phyloP scores from a whole-genome alignment of 64 coral and sea anemone genomes.

The Anthopleura sola region DNA sequence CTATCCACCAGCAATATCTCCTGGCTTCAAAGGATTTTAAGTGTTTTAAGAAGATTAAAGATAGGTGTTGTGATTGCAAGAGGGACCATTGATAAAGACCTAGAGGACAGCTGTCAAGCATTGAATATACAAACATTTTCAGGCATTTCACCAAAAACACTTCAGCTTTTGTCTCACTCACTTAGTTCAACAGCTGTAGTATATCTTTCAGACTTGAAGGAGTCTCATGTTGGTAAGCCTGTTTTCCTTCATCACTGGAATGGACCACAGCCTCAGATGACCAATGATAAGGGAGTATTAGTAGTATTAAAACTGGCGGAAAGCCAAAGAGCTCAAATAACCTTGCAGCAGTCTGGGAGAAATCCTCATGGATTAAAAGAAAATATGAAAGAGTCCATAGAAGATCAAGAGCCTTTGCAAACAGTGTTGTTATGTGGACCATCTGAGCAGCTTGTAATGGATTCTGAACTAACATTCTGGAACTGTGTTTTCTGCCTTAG shows the following conservation, averaged over 20 bases:
- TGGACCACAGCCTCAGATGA: background rate
- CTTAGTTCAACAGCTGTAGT: background rate
- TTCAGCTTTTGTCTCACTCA: slow-evolving; percentile 39
- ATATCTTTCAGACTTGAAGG: slow-evolving; percentile 42
- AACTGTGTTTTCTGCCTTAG: slow-evolving; percentile 24
- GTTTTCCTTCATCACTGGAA: slow-evolving; percentile 27
- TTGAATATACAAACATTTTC: slow-evolving; percentile 27
- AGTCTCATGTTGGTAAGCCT: slow-evolving; percentile 32
- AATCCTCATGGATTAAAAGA: background rate
- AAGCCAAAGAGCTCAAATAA: background rate
- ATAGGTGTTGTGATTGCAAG: slow-evolving; percentile 35
- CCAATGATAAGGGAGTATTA: background rate
- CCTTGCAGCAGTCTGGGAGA: background rate
- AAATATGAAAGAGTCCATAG: background rate
- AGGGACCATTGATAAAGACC: slow-evolving; percentile 24
- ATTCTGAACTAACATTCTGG: slow-evolving; percentile 41
- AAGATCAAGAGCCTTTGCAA: background rate
- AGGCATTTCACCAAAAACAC: background rate
- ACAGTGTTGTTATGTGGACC: slow-evolving; percentile 45
- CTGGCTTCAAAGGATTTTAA: slow-evolving; percentile 11
- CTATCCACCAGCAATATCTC: background rate
- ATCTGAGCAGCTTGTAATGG: slow-evolving; percentile 26
- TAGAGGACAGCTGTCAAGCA: slow-evolving; percentile 34
- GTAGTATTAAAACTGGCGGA: background rate
- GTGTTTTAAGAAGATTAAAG: background rate